These are phyloP conservation scores for Ophioninae sp. DNA, from an alignment of 2,888 invertebrate genomes.

Conservation along the genomic window DNA sequence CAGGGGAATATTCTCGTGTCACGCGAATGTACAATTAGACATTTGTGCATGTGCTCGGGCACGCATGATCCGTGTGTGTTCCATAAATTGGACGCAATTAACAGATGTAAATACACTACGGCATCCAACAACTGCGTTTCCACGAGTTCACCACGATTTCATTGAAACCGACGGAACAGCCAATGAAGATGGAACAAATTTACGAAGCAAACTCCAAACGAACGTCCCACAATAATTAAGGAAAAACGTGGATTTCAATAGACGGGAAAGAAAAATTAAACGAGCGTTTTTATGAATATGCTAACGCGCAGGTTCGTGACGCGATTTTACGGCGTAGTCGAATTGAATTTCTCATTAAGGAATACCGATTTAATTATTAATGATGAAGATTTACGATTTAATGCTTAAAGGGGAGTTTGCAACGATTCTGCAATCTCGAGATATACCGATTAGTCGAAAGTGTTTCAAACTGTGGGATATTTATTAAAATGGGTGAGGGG, in stretches of 20 bases:
- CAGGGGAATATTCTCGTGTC: constrained; percentile 10
- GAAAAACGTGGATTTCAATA: neutral
- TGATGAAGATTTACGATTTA: neutral
- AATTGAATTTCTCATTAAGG: neutral
- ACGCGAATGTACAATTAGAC: neutral
- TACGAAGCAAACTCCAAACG: neutral
- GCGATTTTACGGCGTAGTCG: neutral
- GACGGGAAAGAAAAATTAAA: neutral
- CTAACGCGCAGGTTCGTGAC: neutral
- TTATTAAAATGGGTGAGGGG: neutral
- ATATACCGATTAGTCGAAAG: neutral
- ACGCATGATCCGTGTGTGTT: neutral
- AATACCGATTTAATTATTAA: too few species aligned
- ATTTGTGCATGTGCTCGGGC: neutral
- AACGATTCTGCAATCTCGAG: neutral
- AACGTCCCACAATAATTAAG: neutral
- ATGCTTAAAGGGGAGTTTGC: neutral
- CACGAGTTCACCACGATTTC: neutral
- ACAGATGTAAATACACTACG: neutral
- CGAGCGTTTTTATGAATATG: neutral
- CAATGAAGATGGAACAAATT: neutral
- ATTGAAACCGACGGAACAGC: constrained; percentile 5
- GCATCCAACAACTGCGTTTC: neutral
- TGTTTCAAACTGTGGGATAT: neutral
- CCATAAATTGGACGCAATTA: neutral